These are phyloP conservation scores for Cydia pomonella DNA, from an alignment of 1,140 invertebrate species.

Conservation along the genomic window DNA sequence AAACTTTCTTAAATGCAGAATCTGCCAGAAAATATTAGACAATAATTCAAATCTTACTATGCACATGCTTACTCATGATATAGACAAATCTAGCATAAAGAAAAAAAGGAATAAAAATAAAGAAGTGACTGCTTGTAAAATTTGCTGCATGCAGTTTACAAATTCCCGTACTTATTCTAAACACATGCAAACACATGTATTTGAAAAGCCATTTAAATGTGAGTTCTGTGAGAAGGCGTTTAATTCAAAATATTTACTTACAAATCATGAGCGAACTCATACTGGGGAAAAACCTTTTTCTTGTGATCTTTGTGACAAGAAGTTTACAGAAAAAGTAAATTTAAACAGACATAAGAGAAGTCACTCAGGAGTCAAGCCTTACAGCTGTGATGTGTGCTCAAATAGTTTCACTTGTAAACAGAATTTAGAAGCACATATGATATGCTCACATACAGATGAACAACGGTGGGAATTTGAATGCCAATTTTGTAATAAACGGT, in stretches of 20 bases:
- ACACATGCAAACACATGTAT: not conserved
- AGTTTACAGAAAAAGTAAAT: not conserved
- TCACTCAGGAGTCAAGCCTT: not conserved
- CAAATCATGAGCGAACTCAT: not conserved
- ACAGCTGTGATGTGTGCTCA: not conserved
- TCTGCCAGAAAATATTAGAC: not conserved
- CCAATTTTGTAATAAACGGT: not conserved
- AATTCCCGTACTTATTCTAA: not conserved
- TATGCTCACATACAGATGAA: not conserved
- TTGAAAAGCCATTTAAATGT: not conserved
- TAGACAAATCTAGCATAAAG: not conserved
- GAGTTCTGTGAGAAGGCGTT: not conserved
- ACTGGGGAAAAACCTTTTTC: not conserved
- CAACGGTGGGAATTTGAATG: not conserved
- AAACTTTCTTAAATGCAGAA: not conserved
- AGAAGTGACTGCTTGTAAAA: not conserved
- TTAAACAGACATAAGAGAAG: not conserved
- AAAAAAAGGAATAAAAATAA: not conserved
- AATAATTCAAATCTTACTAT: not conserved
- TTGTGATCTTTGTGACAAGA: constrained; percentile 1
- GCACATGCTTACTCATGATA: not conserved
- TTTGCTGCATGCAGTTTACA: not conserved
- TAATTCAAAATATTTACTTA: not conserved
- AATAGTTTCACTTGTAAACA: not conserved
- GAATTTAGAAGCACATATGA: not conserved